phyloP scores from a whole-genome alignment of 2,888 invertebrate genomes.

The Thalpophila matura region DNA sequence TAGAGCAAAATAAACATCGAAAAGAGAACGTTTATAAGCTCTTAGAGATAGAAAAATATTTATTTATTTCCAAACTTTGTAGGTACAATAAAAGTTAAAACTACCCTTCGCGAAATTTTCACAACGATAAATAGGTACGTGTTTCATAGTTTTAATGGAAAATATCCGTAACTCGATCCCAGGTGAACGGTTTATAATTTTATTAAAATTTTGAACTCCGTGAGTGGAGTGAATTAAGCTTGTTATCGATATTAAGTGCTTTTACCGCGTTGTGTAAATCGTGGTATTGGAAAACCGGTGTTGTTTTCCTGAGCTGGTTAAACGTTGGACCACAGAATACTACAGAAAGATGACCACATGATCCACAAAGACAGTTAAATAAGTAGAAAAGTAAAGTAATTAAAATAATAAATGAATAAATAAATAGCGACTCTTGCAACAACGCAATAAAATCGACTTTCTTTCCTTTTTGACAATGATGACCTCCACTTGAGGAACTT shows the following conservation, averaged over 20 bases:
- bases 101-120: no score
- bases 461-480: slow-evolving; percentile 16
- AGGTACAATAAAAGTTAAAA: no score
- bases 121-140: no score
- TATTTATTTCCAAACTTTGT: neutral
- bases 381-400: no score
- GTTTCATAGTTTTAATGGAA: neutral
- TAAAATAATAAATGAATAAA: no score
- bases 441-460: neutral
- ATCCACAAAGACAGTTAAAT: no score
- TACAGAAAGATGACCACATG: neutral
- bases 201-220: slow-evolving; percentile 21
- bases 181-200: slow-evolving; percentile 5
- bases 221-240: slow-evolving; percentile 31
- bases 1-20: slow-evolving; percentile 1
- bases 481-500: slow-evolving; percentile 5
- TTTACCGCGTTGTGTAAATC: slow-evolving; percentile 12
- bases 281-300: slow-evolving; percentile 16
- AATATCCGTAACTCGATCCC: neutral
- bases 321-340: neutral
- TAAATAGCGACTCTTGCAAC: no score
- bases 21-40: slow-evolving; percentile 3
- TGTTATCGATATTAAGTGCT: slow-evolving; percentile 45
- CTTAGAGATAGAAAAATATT: slow-evolving; percentile 1
- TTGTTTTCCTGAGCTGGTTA: slow-evolving; percentile 16